Evolutionary conservation across 2,888 invertebrate genomes (phyloP).

Genomic region (Perizoma affinitatum): DNA sequence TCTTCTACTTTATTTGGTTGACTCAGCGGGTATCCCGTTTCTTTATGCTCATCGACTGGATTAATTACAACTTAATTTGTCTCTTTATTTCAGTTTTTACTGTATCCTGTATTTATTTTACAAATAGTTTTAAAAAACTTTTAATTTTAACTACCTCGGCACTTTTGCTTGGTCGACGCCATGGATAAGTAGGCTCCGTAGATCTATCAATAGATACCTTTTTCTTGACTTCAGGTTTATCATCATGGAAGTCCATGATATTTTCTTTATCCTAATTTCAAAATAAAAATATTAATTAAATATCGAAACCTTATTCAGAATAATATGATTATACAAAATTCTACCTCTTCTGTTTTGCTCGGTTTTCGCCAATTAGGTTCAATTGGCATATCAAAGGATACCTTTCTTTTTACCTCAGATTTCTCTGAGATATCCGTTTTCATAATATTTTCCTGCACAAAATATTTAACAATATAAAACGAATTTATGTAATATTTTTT

Average conservation of each 20-base stretch:
- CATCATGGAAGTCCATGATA: conserved; percentile 36
- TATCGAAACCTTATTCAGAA: not conserved
- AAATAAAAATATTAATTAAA: not conserved
- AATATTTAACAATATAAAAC: conserved; percentile 1
- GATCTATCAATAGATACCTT: conserved; percentile 43
- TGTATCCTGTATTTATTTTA: conserved; percentile 13
- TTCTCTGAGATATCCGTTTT: conserved; percentile 42
- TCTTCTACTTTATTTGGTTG: conserved; percentile 36
- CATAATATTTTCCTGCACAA: conserved; percentile 42
- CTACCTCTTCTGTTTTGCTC: conserved; percentile 49
- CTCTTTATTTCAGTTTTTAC: conserved; percentile 30
- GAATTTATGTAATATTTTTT: not conserved
- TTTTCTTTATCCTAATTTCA: conserved; percentile 45
- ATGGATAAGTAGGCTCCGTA: conserved; percentile 40
- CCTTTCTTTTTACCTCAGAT: conserved; percentile 46
- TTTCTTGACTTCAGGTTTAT: conserved; percentile 35
- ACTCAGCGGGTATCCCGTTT: conserved; percentile 32
- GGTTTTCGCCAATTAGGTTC: conserved; percentile 45
- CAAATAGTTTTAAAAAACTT: not conserved
- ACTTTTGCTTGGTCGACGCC: conserved; percentile 17
- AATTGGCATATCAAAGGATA: conserved; percentile 43
- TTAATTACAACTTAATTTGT: conserved; percentile 16
- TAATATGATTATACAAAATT: not conserved
- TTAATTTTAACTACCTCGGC: conserved; percentile 14
- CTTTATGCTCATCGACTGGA: conserved; percentile 35